Evolutionary conservation across 2,888 invertebrate species (phyloP).

Genomic region (Luperina testacea): DNA sequence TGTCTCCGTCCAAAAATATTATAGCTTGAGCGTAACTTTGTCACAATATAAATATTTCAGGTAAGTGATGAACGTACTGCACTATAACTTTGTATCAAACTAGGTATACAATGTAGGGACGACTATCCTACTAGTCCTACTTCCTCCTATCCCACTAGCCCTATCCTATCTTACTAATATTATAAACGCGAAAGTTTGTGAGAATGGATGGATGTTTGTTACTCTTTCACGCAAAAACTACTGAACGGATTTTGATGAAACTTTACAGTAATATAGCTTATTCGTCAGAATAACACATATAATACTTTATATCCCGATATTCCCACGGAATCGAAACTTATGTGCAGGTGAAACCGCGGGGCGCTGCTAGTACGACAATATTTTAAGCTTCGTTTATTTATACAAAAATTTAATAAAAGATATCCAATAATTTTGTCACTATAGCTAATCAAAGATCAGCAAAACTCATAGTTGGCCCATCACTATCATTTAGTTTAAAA

Average conservation of each 20-base stretch:
- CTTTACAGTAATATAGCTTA: too few relatives aligned
- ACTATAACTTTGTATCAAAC: neutral
- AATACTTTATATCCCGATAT: neutral
- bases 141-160: too few relatives aligned
- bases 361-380: neutral
- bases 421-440: neutral
- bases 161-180: neutral
- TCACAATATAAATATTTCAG: neutral
- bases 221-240: neutral
- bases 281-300: neutral
- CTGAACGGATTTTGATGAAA: neutral
- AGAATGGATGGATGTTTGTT: neutral
- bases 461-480: neutral
- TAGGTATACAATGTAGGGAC: neutral
- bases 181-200: neutral
- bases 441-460: neutral
- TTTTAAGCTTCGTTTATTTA: neutral
- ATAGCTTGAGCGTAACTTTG: neutral
- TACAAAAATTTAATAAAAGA: neutral
- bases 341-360: too few relatives aligned
- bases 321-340: neutral
- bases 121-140: too few relatives aligned
- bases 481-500: neutral
- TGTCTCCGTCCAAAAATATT: constrained; percentile 25
- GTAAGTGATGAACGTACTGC: neutral